A percentile compares a stretch with the other conserved stretches of the same genome.
phyloP scores from a whole-genome alignment of 2,113 vertebrate genomes.

The Nansenia antarctica region DNA sequence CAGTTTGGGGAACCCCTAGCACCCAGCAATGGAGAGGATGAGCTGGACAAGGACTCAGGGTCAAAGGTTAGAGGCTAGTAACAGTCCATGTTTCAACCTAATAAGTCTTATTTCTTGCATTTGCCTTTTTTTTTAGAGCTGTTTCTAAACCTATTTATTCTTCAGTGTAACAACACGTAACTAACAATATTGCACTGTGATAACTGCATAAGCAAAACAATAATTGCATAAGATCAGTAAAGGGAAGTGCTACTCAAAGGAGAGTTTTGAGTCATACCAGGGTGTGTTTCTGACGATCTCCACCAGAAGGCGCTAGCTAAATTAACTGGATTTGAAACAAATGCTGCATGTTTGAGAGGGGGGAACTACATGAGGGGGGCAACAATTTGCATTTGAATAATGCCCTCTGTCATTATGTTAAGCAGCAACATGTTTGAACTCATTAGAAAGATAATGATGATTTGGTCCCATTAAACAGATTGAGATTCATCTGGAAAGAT shows the following conservation, averaged over 20 bases:
- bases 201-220: too few species aligned
- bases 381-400: constrained; percentile 62
- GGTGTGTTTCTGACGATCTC: constrained; percentile 16
- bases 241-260: too few species aligned
- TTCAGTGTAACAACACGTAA: too few species aligned
- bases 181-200: too few species aligned
- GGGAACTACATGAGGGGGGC: constrained; percentile 14
- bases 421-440: constrained; percentile 62
- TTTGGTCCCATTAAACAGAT: constrained; percentile 51
- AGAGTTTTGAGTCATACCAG: background rate
- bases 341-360: constrained; percentile 22
- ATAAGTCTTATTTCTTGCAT: background rate
- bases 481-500: constrained; percentile 22
- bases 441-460: constrained; percentile 71
- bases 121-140: background rate
- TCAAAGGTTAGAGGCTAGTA: constrained; percentile 63
- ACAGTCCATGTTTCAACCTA: background rate
- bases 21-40: constrained; percentile 46
- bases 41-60: constrained; percentile 60
- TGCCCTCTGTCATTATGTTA: constrained; percentile 62
- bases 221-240: too few species aligned
- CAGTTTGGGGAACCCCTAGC: constrained; percentile 30
- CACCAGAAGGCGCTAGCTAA: constrained; percentile 71
- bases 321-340: constrained; percentile 45
- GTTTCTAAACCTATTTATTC: too few species aligned